phyloP scores from a whole-genome alignment of 2,113 vertebrate species.

The Ardeotis arabs region DNA sequence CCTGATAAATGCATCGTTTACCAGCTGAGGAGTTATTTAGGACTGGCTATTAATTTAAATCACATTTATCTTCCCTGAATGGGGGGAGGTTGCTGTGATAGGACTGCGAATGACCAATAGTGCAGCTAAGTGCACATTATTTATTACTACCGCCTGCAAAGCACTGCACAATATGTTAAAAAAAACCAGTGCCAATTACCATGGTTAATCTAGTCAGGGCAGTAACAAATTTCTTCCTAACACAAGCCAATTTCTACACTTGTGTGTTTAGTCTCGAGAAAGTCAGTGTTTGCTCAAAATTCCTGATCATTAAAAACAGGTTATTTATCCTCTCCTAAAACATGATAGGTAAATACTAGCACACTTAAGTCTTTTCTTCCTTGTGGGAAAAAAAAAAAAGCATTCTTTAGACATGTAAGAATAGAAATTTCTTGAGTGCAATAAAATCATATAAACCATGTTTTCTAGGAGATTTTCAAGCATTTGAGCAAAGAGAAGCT shows the following conservation, averaged over 20 bases:
- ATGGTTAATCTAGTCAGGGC: conserved; percentile 80
- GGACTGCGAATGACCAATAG: conserved; percentile 78
- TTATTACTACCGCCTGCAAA: conserved; percentile 78
- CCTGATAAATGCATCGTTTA: conserved; percentile 99
- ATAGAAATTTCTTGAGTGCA: not conserved
- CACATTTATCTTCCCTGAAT: conserved; percentile 94
- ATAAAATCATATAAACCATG: not conserved
- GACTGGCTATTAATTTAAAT: conserved; percentile 99
- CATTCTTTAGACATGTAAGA: not conserved
- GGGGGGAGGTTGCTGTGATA: conserved; percentile 80
- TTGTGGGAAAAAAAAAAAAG: not conserved
- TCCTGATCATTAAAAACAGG: not conserved
- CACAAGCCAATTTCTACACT: conserved; percentile 69
- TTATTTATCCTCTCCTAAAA: not conserved
- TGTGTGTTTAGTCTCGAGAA: conserved; percentile 42
- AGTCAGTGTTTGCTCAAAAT: conserved; percentile 34
- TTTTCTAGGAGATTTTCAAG: not conserved
- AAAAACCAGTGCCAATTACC: conserved; percentile 76
- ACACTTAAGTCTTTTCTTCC: not conserved
- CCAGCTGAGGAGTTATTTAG: conserved; percentile 99
- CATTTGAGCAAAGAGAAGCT: not conserved
- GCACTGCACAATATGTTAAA: conserved; percentile 73
- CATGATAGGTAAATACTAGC: not conserved
- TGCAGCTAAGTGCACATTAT: conserved; percentile 82
- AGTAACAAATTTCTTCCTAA: conserved; percentile 77